A percentile compares a stretch with the other conserved stretches of the same genome.
Evolutionary conservation across 2,888 invertebrate genomes (phyloP).

Genomic region (Diaprepes abbreviatus): DNA sequence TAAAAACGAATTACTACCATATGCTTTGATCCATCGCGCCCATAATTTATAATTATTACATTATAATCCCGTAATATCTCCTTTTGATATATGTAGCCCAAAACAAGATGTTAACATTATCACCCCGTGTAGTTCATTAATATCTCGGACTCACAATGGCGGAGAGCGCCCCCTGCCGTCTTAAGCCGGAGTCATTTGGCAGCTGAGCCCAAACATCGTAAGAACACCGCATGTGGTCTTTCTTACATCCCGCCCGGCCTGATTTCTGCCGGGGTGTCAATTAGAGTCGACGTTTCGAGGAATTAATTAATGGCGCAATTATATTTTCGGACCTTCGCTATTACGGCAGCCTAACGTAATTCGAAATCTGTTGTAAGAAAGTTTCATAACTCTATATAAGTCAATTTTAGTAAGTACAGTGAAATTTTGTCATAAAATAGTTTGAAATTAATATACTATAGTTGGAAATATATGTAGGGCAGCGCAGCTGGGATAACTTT

Average conservation of each 20-base stretch:
- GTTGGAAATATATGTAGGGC: too few relatives aligned
- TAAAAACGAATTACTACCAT: background rate
- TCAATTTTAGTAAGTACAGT: too few relatives aligned
- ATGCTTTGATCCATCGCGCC: background rate
- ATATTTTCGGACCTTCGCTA: background rate
- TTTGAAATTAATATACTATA: too few relatives aligned
- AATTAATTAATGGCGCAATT: constrained; percentile 23
- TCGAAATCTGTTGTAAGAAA: too few relatives aligned
- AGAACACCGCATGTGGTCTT: constrained; percentile 31
- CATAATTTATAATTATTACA: background rate
- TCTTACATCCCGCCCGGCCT: constrained; percentile 32
- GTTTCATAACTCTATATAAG: too few relatives aligned
- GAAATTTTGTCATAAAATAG: too few relatives aligned
- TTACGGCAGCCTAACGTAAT: too few relatives aligned
- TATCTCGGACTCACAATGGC: constrained; percentile 38
- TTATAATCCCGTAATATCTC: constrained; percentile 9
- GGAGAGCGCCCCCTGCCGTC: constrained; percentile 34
- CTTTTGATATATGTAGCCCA: constrained; percentile 37
- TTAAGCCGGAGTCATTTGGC: constrained; percentile 38
- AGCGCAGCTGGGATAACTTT: too few relatives aligned
- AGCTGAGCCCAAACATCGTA: constrained; percentile 41
- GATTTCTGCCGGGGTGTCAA: constrained; percentile 33
- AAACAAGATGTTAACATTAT: constrained; percentile 50
- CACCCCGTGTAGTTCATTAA: constrained; percentile 45
- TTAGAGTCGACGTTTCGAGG: constrained; percentile 14